phyloP scores from a whole-genome alignment of 2,113 vertebrate genomes.

The Nansenia antarctica region DNA sequence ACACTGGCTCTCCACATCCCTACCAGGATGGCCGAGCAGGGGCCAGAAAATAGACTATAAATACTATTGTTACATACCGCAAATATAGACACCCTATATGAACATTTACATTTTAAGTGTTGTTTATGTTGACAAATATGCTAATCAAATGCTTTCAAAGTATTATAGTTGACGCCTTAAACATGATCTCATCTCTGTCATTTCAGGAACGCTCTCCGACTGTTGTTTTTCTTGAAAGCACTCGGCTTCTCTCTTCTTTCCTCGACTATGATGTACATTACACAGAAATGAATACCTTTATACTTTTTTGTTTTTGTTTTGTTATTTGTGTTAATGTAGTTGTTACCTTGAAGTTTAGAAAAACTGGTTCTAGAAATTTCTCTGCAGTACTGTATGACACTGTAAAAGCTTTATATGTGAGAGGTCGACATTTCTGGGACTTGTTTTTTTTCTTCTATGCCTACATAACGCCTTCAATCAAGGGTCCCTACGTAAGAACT shows the following conservation, averaged over 20 bases:
- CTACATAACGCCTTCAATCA: background rate
- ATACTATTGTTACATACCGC: conserved; percentile 5
- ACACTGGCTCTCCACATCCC: conserved; percentile 58
- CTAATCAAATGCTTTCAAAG: conserved; percentile 33
- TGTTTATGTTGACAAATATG: conserved; percentile 33
- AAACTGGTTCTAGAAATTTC: conserved; percentile 30
- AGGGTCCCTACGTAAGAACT: background rate
- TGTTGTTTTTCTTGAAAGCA: conserved; percentile 16
- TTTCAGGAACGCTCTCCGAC: conserved; percentile 44
- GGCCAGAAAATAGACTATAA: conserved; percentile 33
- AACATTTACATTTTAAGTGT: conserved; percentile 30
- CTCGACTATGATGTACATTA: conserved; percentile 8
- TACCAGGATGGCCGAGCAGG: conserved; percentile 41
- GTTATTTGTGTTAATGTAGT: conserved; percentile 14
- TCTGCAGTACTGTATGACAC: conserved; percentile 52
- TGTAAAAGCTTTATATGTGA: conserved; percentile 58
- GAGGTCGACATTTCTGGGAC: conserved; percentile 10
- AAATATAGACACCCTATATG: conserved; percentile 34
- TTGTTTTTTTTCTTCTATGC: background rate
- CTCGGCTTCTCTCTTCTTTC: conserved; percentile 25
- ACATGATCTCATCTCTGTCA: conserved; percentile 24
- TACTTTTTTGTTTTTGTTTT: background rate
- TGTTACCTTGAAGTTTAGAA: conserved; percentile 17
- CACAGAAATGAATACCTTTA: conserved; percentile 12
- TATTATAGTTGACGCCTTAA: conserved; percentile 42